These are phyloP conservation scores for Drosophila sordidula DNA, from an alignment of 2,888 invertebrate genomes.

Conservation along the genomic window DNA sequence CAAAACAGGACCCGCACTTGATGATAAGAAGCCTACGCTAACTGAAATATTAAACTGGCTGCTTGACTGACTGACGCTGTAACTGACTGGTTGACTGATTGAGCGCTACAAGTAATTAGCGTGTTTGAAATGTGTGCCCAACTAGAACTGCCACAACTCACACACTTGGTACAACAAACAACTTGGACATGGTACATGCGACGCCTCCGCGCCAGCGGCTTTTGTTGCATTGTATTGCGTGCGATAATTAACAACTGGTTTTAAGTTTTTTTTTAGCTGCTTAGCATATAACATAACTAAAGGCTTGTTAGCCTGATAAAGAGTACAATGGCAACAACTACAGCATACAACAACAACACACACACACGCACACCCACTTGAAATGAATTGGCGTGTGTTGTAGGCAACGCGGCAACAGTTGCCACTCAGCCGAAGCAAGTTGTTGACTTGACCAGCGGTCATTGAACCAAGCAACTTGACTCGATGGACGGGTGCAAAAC, in stretches of 20 bases:
- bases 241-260: conserved; percentile 72
- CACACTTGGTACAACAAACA: background rate
- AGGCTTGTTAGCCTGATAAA: conserved; percentile 75
- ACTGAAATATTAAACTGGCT: conserved; percentile 48
- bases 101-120: conserved; percentile 57
- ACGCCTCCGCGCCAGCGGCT: conserved; percentile 28
- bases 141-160: conserved; percentile 35
- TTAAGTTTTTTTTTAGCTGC: conserved; percentile 51
- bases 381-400: conserved; percentile 56
- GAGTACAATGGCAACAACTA: conserved; percentile 32
- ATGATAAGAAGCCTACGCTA: conserved; percentile 39
- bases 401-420: conserved; percentile 42
- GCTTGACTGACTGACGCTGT: conserved; percentile 17
- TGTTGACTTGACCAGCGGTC: conserved; percentile 63
- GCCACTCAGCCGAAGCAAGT: conserved; percentile 39
- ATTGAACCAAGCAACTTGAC: conserved; percentile 41
- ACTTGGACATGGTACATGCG: conserved; percentile 8
- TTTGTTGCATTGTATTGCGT: conserved; percentile 66
- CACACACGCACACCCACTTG: conserved; percentile 47
- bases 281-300: conserved; percentile 76
- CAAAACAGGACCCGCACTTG: conserved; percentile 28
- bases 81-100: conserved; percentile 27
- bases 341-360: no score
- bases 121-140: conserved; percentile 48
- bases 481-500: conserved; percentile 6